Evolutionary conservation across 2,113 vertebrate species (phyloP).

Genomic region (Antechinus stuartii): DNA sequence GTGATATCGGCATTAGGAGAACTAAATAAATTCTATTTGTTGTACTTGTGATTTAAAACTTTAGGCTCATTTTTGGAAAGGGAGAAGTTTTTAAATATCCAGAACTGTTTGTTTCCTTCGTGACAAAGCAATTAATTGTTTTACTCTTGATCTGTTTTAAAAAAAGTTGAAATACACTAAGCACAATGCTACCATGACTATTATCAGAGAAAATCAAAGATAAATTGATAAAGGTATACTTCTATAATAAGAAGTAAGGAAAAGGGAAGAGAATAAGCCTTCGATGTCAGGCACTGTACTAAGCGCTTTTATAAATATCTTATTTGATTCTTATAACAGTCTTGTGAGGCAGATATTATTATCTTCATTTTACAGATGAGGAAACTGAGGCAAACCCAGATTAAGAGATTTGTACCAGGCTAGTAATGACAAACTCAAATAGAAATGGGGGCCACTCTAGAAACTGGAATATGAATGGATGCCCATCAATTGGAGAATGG

Average conservation of each 20-base stretch:
- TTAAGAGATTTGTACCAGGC: background rate
- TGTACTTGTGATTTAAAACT: background rate
- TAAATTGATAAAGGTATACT: background rate
- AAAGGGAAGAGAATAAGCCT: background rate
- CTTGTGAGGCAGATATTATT: background rate
- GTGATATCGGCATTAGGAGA: background rate
- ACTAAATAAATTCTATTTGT: background rate
- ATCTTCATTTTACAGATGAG: background rate
- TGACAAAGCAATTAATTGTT: conserved; percentile 34
- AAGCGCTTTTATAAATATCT: background rate
- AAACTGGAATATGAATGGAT: no score
- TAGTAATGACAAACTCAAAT: background rate
- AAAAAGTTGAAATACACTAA: background rate
- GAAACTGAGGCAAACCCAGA: background rate
- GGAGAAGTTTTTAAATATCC: conserved; percentile 28
- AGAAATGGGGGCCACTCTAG: no score
- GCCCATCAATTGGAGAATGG: no score
- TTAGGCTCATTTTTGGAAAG: background rate
- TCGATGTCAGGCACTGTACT: background rate
- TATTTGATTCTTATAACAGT: background rate
- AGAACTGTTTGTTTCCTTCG: conserved; percentile 14
- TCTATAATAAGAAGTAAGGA: background rate
- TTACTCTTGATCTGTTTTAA: background rate
- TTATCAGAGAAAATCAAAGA: conserved; percentile 5
- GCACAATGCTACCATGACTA: background rate